phyloP scores from a whole-genome alignment of 1,140 invertebrate genomes.

The Leucophenga varia region DNA sequence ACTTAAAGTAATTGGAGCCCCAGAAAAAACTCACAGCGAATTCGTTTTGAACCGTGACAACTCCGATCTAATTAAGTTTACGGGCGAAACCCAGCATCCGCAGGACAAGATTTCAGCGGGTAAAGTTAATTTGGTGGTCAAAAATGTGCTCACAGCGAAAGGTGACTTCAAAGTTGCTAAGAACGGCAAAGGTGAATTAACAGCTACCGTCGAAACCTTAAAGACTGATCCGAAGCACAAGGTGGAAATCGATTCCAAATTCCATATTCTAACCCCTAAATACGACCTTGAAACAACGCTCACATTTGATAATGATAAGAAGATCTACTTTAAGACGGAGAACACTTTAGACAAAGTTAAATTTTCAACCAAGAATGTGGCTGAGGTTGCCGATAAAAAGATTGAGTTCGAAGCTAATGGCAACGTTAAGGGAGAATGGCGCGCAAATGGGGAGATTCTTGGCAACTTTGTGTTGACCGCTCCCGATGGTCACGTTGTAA shows the following conservation, averaged over 20 bases:
- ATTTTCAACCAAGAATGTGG: conserved; percentile 63
- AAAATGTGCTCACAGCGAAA: conserved; percentile 60
- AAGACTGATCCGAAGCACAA: conserved; percentile 60
- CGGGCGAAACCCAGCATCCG: conserved; percentile 35
- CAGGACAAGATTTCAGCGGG: conserved; percentile 54
- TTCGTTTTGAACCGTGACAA: conserved; percentile 25
- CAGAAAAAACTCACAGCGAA: conserved; percentile 40
- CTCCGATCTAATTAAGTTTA: conserved; percentile 30
- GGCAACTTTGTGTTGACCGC: conserved; percentile 38
- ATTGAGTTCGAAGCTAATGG: conserved; percentile 60
- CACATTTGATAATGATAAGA: conserved; percentile 69
- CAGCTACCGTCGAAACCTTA: conserved; percentile 59
- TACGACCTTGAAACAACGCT: conserved; percentile 64
- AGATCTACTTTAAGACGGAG: conserved; percentile 61
- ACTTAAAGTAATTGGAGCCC: conserved; percentile 36
- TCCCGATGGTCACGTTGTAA: conserved; percentile 24
- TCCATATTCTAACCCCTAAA: conserved; percentile 60
- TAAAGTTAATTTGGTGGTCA: conserved; percentile 60
- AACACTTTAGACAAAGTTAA: conserved; percentile 61
- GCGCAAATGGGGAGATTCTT: conserved; percentile 57
- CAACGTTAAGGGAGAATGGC: conserved; percentile 56
- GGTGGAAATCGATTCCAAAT: conserved; percentile 65
- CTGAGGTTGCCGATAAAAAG: conserved; percentile 59
- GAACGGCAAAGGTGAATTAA: conserved; percentile 62
- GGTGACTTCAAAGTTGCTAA: conserved; percentile 61